Conservation (phyloP, 2,888 invertebrate genomes). For the Nomada ferruginata region DNA sequence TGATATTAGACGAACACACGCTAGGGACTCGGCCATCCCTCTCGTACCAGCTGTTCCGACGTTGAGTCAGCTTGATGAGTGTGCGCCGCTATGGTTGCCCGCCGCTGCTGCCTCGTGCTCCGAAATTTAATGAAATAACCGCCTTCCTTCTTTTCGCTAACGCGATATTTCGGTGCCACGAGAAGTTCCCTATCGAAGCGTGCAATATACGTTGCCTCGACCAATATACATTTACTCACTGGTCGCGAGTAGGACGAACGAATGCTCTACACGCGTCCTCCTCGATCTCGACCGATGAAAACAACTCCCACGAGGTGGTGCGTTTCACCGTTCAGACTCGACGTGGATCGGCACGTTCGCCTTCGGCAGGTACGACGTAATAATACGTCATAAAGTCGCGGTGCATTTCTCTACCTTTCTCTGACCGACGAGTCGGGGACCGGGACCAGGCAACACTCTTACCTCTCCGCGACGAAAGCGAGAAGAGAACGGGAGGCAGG, state of each 20-base stretch:
- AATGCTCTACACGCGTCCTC: conserved; percentile 11
- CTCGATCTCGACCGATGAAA: background rate
- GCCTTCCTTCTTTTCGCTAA: no score
- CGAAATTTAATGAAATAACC: conserved; percentile 25
- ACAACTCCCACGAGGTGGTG: no score
- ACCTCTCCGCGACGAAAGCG: conserved; percentile 14
- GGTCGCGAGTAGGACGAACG: background rate
- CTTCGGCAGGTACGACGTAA: conserved; percentile 56
- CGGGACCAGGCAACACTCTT: background rate
- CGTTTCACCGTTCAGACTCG: background rate
- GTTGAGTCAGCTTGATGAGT: conserved; percentile 57
- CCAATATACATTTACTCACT: no score
- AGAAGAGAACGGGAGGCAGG: background rate
- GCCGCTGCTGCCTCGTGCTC: no score
- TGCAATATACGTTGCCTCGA: background rate
- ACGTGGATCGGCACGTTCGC: background rate
- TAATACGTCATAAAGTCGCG: conserved; percentile 63
- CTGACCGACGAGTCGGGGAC: background rate
- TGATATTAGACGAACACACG: conserved; percentile 59
- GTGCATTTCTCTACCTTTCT: conserved; percentile 60
- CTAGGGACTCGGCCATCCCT: conserved; percentile 46
- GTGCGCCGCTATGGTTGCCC: background rate
- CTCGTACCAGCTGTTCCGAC: conserved; percentile 61
- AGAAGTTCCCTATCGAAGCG: background rate
- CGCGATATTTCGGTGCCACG: no score